Evolutionary conservation across 2,888 invertebrate genomes (phyloP), one percentile per base, ranked within the genome.

Genomic region (Erebia ligea): DNA sequence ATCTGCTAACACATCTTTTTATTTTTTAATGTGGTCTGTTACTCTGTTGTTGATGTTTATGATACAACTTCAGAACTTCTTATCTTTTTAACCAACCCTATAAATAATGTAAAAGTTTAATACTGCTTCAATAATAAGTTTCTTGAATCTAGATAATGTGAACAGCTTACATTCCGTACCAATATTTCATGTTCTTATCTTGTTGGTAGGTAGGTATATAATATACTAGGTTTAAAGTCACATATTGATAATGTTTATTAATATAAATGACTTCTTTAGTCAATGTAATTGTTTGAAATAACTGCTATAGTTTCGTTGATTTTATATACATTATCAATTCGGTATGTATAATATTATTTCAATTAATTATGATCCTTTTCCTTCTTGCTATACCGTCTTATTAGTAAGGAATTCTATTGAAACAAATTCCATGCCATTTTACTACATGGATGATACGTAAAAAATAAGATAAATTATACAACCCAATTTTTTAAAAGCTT

Each of bases 71-170:
- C 34, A 52, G 52, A 52, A 25, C 13, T 17, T 54, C 11, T 54
- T 34, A 67, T 45, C 21, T 50, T 54, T 48, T 59, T 48, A 58
- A 62, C 21, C 40, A 34, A 59, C 17, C 62, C 15, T 48, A 62
- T 62, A 62, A 62, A 62, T 62, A 62, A 62, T 62, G 62, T 62
- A 48, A 61, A 45, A 48, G 57, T 54, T 19, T 54, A 40, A 40
- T 40, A 59, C 13, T 62, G 62, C 8, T 62, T 21, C 62, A 45
- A 45, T 62, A 62, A 62, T 62, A 62, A 62, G 62, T 62, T 48
- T 62, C 19, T 62, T 62, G 45, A 45, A 62, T 62, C 61, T 21
- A 45, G 61, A 62, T 62, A 59, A 42, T 42, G 59, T 59, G 52
- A 17, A 17, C 42, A 59, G 19, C 61, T 48, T 48, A 45, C 62